Conservation (phyloP, 2,797 vertebrate species). For the Pangasius macronema region DNA sequence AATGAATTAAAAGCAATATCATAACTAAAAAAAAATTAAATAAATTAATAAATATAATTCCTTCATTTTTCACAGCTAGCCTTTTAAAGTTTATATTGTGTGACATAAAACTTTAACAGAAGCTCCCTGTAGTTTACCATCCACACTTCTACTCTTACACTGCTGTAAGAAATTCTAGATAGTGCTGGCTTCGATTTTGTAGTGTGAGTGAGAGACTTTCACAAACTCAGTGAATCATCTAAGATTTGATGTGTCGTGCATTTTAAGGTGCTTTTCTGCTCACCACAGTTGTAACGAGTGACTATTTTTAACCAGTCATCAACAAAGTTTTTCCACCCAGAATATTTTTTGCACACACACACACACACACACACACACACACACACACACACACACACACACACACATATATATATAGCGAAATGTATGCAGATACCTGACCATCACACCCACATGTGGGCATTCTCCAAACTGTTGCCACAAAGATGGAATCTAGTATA, state of each 20-base stretch:
- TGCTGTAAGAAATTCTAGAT: neutral
- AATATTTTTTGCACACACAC: too few species aligned
- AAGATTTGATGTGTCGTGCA: neutral
- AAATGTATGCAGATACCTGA: too few species aligned
- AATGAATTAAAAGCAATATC: neutral
- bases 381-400: too few species aligned
- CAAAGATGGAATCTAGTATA: too few species aligned
- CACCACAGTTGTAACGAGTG: neutral
- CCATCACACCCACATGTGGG: too few species aligned
- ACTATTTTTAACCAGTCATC: neutral
- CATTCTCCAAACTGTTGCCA: too few species aligned
- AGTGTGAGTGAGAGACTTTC: neutral
- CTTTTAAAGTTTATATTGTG: neutral
- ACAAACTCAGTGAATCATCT: constrained; percentile 18
- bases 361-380: too few species aligned
- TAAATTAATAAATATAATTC: neutral
- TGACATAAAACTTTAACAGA: neutral
- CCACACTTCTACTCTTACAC: neutral
- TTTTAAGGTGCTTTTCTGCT: neutral
- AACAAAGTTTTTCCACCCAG: neutral
- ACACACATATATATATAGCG: too few species aligned
- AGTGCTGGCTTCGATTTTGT: neutral
- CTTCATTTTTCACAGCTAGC: neutral
- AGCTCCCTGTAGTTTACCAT: neutral
- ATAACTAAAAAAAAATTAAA: neutral